Base-by-base conservation (phyloP, 2,797 vertebrate genomes). In the Tolypeutes matacus region DNA sequence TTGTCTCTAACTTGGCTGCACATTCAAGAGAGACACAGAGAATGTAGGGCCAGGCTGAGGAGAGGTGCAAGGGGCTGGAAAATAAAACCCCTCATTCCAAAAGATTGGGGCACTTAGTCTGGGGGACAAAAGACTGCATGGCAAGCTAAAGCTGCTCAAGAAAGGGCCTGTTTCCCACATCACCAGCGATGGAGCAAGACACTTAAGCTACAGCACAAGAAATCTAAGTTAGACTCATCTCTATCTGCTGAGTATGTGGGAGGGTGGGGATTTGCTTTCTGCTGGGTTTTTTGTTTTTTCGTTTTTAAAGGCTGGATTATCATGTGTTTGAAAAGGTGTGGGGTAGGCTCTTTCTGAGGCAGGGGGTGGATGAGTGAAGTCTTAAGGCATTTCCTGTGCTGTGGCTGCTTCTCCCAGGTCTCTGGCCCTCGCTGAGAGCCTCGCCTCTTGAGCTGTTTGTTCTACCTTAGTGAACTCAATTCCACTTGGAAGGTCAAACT, bases 401-500 rank as follows among this genome's bases (percentile, higher is more conserved):
- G 0, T 2, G 34, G 46, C 39, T 17, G 12, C 46, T 70, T 21
- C 53, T 53, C 17, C 70, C 29, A 34, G 76, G 42, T n/a, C 62
- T 86, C 70, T 0, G 4, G 31, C 56, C 73, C 27, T 75, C 36
- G 7, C 18, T 4, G 23, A 0, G 3, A 13, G n/a, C 27, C 49
- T 73, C 86, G 70, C 21, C 49, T 73, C 83, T 82, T 36, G 39
- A 80, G 20, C 73, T 51, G n/a, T 58, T 73, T 51, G n/a, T 58
- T 73, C 36, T 31, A 36, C 39, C n/a, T 83, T 36, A 46, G 70
- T 86, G 42, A 85, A 11, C 21, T 4, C 10, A 80, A 29, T 46
- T 21, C 51, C 49, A 25, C 42, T 13, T 56, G 20, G 36, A 42
- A 0, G 0, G 25, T 8, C 14, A 27, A 31, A 27, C 65, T 0